Conservation (phyloP, 2,113 vertebrate genomes). For the Calyptommatus sinebrachiatus region DNA sequence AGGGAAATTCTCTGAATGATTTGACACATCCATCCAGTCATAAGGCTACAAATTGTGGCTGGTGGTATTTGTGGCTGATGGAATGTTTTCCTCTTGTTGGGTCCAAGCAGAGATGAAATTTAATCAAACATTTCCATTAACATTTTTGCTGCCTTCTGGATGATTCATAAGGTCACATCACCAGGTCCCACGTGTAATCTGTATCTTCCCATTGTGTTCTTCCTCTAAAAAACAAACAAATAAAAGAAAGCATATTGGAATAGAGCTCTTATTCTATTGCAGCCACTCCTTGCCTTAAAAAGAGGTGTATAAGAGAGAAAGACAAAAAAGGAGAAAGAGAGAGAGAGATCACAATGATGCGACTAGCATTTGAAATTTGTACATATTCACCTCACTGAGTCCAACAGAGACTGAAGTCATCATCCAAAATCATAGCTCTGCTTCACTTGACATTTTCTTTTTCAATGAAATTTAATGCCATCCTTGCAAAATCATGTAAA, state of each 20-base stretch:
- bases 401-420: background rate
- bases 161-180: background rate
- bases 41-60: background rate
- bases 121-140: no score
- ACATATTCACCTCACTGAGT: background rate
- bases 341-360: background rate
- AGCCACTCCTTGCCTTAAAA: background rate
- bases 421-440: background rate
- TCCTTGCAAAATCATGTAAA: conserved; percentile 7
- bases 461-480: conserved; percentile 16
- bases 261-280: background rate
- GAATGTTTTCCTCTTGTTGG: background rate
- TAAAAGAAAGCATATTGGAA: background rate
- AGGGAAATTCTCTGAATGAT: background rate
- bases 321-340: no score
- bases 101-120: background rate
- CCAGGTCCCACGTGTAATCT: background rate
- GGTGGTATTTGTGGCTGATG: background rate
- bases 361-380: conserved; percentile 3
- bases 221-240: no score
- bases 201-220: background rate
- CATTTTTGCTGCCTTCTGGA: background rate
- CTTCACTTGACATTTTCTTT: conserved; percentile 4
- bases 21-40: background rate
- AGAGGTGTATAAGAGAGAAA: no score